Conservation (phyloP, 2,797 vertebrate genomes). For the Salmo trutta region DNA sequence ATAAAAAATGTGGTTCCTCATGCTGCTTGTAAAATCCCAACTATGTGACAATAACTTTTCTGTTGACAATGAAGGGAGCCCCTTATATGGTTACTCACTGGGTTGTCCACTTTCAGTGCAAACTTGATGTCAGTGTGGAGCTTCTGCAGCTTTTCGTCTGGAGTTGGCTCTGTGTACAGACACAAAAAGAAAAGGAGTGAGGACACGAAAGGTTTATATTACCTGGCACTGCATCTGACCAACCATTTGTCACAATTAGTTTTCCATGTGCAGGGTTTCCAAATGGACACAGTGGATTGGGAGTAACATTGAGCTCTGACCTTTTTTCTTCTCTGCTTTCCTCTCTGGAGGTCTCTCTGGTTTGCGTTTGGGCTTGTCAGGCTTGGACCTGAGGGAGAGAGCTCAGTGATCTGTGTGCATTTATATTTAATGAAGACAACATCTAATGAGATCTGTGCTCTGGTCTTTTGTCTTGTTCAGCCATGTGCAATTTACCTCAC, state of each 20-base stretch:
- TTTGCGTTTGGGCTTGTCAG: slow-evolving; percentile 86
- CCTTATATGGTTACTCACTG: slow-evolving; percentile 76
- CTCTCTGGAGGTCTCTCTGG: slow-evolving; percentile 80
- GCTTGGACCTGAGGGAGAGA: slow-evolving; percentile 75
- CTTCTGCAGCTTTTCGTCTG: slow-evolving; percentile 94
- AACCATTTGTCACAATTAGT: neutral
- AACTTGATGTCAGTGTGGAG: slow-evolving; percentile 97
- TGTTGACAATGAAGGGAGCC: neutral
- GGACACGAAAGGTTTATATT: neutral
- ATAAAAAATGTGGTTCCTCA: neutral
- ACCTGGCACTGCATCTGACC: neutral
- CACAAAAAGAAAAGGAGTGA: slow-evolving; percentile 4
- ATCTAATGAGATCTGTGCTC: slow-evolving; percentile 32
- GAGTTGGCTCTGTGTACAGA: slow-evolving; percentile 80
- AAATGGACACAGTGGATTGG: neutral
- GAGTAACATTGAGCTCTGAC: slow-evolving; percentile 64
- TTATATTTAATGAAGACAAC: slow-evolving; percentile 34
- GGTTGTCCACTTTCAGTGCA: slow-evolving; percentile 97
- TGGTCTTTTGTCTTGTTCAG: slow-evolving; percentile 14
- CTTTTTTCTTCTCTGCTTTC: slow-evolving; percentile 91
- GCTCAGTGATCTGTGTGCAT: slow-evolving; percentile 37
- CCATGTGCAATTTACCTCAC: slow-evolving; percentile 74
- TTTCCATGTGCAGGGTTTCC: neutral
- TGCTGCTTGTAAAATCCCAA: neutral
- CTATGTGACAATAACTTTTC: neutral